Evolutionary conservation across 2,888 invertebrate species (phyloP), one percentile per base, ranked within the genome.

Genomic region (Tiliacea citrago): DNA sequence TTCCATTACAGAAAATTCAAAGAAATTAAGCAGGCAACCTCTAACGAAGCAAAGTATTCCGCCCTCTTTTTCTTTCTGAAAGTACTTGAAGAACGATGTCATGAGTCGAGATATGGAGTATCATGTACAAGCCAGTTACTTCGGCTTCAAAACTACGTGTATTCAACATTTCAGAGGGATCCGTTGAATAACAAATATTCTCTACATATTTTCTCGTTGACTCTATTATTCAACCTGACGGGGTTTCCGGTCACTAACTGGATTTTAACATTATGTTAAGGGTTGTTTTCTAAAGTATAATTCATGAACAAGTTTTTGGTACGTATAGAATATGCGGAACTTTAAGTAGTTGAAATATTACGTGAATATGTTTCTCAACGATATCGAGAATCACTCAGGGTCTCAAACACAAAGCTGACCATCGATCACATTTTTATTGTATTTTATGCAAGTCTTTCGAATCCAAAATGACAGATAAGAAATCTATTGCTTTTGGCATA

Each of bases 201-300:
- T 55, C 35, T 12, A 51, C 58, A 68, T 58, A 60, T 69, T 67
- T 83, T 63, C 73, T 67, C 61, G n/a, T 79, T 61, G 55, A 73
- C 73, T 83, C 61, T 79, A 83, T 81, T 70, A 84, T 73, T 81
- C 68, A 66, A 60, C 57, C 60, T 73, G 61, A 61, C 61, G 45
- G 60, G 57, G 72, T 79, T 79, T 83, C 80, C 79, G 79, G 80
- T 61, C 79, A 61, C 68, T 72, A 68, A 79, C 71, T 68, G 65
- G 83, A 42, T 65, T 83, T 78, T 57, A 83, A 72, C 65, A 79
- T 76, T 35, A 58, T 35, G 58, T 77, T 82, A 68, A 49, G 57
- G 29, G 35, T 58, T 47, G 62, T 58, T 76, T 76, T 63, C 39
- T 39, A n/a, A 78, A 79, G 63, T 77, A 77, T 58, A 53, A 77